These are phyloP conservation scores for Cossypha heuglini DNA, from an alignment of 2,797 vertebrate species.

Conservation along the genomic window DNA sequence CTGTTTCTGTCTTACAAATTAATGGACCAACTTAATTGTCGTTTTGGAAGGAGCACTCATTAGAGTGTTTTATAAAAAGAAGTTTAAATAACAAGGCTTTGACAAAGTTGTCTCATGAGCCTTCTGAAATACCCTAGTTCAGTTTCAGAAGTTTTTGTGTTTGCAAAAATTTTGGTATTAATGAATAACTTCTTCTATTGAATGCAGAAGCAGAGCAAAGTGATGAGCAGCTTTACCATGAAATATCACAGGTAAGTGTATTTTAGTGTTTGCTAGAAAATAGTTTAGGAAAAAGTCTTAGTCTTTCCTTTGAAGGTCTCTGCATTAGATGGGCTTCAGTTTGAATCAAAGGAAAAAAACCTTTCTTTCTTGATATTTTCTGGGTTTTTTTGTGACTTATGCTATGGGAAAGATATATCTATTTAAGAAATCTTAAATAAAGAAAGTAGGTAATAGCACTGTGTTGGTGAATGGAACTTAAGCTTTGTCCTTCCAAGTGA, in stretches of 20 bases:
- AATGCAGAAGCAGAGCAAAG: constrained; percentile 90
- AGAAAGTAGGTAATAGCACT: not conserved
- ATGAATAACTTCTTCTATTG: not conserved
- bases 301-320: not conserved
- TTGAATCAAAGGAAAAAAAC: not conserved
- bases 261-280: not conserved
- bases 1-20: not conserved
- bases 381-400: not conserved
- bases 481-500: not conserved
- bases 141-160: not conserved
- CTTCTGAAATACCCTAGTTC: not conserved
- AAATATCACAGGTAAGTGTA: constrained; percentile 90
- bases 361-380: not conserved
- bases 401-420: not conserved
- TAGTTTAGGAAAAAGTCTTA: not conserved
- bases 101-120: not conserved
- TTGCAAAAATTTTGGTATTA: not conserved
- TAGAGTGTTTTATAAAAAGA: not conserved
- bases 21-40: not conserved
- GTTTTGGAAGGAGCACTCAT: not conserved
- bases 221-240: constrained; percentile 93
- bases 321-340: not conserved
- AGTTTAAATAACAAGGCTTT: not conserved
- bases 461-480: not conserved
- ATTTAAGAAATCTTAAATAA: not conserved